A percentile compares a stretch with the other conserved stretches of the same genome.
phyloP scores from a whole-genome alignment of 2,113 vertebrate species.

The Struthio camelus region DNA sequence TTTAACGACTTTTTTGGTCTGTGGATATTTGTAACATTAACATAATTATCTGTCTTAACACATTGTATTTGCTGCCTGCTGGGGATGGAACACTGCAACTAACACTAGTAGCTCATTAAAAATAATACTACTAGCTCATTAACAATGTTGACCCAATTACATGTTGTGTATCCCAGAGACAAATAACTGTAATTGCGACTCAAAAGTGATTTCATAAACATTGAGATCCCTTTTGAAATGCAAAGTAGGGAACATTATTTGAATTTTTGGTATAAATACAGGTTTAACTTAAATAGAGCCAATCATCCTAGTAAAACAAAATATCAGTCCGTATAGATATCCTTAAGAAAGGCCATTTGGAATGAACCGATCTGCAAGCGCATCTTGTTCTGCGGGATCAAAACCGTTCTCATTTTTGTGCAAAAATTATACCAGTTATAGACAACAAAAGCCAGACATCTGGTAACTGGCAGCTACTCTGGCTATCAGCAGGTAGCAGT shows the following conservation, averaged over 20 bases:
- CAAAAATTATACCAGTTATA: conserved; percentile 61
- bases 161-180: conserved; percentile 64
- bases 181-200: conserved; percentile 74
- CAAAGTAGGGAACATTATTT: conserved; percentile 50
- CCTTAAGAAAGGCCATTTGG: conserved; percentile 43
- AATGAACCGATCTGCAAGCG: neutral
- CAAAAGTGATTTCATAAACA: conserved; percentile 70
- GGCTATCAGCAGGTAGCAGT: conserved; percentile 71
- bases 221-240: conserved; percentile 57
- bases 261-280: conserved; percentile 54
- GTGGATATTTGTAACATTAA: conserved; percentile 67
- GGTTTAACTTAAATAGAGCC: conserved; percentile 60
- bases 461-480: conserved; percentile 68
- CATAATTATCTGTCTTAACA: conserved; percentile 70
- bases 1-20: conserved; percentile 63
- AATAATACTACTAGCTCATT: conserved; percentile 67
- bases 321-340: neutral
- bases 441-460: conserved; percentile 72
- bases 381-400: conserved; percentile 26
- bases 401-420: conserved; percentile 16
- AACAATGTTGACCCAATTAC: conserved; percentile 73
- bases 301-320: conserved; percentile 59
- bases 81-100: conserved; percentile 40
- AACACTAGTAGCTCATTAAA: conserved; percentile 64
- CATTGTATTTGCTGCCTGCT: conserved; percentile 68